Evolutionary conservation across 2,113 vertebrate species (phyloP).

Genomic region (Prionailurus viverrinus): DNA sequence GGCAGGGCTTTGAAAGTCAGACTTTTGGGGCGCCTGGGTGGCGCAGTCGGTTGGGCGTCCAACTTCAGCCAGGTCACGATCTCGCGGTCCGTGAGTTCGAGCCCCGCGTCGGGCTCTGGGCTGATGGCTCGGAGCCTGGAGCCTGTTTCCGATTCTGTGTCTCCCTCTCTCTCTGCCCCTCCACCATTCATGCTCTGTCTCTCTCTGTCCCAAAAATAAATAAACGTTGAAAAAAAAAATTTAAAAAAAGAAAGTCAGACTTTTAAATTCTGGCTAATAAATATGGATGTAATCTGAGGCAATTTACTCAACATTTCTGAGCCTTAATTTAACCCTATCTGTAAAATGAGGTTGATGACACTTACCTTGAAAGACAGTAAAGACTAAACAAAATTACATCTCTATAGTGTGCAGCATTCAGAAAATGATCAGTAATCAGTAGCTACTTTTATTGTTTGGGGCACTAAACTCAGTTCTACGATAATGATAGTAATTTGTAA

Average conservation of each 20-base stretch:
- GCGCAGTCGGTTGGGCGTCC: too few species aligned
- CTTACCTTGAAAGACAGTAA: not conserved
- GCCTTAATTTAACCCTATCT: not conserved
- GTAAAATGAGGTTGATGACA: not conserved
- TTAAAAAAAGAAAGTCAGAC: not conserved
- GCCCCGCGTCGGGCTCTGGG: too few species aligned
- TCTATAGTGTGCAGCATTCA: not conserved
- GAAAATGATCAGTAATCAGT: not conserved
- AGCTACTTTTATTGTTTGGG: not conserved
- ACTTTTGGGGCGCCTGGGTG: not conserved
- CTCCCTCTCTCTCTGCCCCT: too few species aligned
- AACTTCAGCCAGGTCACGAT: too few species aligned
- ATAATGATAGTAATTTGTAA: not conserved
- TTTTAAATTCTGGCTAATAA: not conserved
- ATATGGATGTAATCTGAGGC: not conserved
- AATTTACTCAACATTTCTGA: not conserved
- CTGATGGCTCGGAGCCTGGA: too few species aligned
- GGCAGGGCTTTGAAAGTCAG: not conserved
- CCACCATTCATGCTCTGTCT: too few species aligned
- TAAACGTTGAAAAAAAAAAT: too few species aligned
- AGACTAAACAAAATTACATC: not conserved
- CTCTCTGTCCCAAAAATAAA: too few species aligned
- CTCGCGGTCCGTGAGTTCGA: too few species aligned
- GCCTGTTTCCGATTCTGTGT: too few species aligned
- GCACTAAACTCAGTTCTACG: not conserved